Evolutionary conservation across 2,113 vertebrate genomes (phyloP).

Genomic region (Aix galericulata): DNA sequence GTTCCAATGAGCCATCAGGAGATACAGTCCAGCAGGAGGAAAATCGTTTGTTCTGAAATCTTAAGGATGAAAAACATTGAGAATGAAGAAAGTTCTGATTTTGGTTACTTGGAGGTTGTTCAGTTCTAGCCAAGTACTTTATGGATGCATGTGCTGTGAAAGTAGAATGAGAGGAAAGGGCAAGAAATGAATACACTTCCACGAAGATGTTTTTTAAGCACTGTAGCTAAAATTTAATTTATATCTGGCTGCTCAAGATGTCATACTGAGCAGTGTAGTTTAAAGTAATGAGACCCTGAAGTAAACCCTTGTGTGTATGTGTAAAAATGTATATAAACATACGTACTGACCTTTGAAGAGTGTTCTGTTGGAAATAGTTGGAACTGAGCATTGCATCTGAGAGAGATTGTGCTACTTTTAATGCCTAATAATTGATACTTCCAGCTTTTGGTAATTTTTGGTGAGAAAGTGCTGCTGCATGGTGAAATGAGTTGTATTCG

Average conservation of each 20-base stretch:
- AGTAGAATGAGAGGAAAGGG: not conserved
- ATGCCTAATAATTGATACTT: not conserved
- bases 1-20: not conserved
- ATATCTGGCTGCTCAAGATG: not conserved
- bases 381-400: not conserved
- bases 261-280: not conserved
- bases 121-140: not conserved
- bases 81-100: not conserved
- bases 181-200: not conserved
- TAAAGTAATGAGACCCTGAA: not conserved
- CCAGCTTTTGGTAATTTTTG: not conserved
- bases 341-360: not conserved
- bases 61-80: not conserved
- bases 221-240: not conserved
- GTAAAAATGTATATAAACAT: not conserved
- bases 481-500: not conserved
- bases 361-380: not conserved
- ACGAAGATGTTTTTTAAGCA: not conserved
- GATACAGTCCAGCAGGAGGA: not conserved
- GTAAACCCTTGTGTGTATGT: not conserved
- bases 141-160: not conserved
- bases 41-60: not conserved
- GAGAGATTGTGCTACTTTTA: not conserved
- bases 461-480: not conserved
- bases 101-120: not conserved